Evolutionary conservation across 2,888 invertebrate genomes (phyloP).

Genomic region (Argyresthia goedartella): DNA sequence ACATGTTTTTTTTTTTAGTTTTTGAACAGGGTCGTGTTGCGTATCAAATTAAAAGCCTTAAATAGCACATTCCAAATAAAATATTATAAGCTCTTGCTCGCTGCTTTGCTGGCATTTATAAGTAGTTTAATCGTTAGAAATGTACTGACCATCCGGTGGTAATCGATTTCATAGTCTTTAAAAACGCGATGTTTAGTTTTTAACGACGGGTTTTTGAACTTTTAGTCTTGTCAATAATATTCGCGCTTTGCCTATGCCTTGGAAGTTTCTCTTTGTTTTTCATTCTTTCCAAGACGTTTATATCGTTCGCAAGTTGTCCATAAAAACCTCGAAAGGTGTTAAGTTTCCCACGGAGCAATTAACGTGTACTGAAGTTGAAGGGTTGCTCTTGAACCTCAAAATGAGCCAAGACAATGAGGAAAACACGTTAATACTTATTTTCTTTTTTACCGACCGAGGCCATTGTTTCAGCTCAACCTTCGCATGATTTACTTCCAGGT

Average conservation of each 20-base stretch:
- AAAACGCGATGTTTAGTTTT: no score
- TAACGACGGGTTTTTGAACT: no score
- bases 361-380: slow-evolving; percentile 48
- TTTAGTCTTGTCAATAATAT: no score
- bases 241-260: not conserved
- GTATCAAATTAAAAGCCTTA: no score
- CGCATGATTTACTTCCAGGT: not conserved
- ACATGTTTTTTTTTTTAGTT: no score
- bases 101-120: no score
- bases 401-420: slow-evolving; percentile 17
- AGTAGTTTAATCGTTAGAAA: no score
- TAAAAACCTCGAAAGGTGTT: slow-evolving; percentile 40
- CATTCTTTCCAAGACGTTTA: slow-evolving; percentile 21
- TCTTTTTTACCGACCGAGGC: slow-evolving; percentile 16
- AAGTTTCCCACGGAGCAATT: slow-evolving; percentile 60
- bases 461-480: not conserved
- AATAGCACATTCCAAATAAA: no score
- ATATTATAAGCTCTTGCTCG: no score
- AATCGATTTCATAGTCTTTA: no score
- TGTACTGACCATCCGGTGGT: no score
- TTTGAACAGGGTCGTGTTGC: no score
- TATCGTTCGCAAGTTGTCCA: slow-evolving; percentile 12
- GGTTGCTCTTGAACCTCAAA: slow-evolving; percentile 50
- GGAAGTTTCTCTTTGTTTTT: slow-evolving; percentile 32
- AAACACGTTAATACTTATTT: slow-evolving; percentile 26